Base-by-base conservation (phyloP, 1,140 invertebrate genomes). In the Aethina tumida region DNA sequence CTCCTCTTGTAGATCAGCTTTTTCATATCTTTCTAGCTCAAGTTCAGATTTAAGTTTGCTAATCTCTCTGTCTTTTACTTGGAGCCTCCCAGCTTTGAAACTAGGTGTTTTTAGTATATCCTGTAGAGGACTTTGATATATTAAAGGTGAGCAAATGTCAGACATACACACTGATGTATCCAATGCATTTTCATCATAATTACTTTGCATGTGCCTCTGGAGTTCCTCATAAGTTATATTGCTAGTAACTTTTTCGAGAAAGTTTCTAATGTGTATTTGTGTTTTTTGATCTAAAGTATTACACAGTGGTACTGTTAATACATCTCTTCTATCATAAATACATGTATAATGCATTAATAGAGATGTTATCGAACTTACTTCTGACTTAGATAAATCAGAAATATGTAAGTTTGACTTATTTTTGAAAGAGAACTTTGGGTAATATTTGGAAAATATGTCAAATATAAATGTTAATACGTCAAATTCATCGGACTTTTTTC, bases 291-390 rank as follows among this genome's bases (percentile, higher is more conserved):
- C 43, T 16, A 59, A 41, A 25, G 39, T 45, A 15, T 52, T 26
- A 39, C 57, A 59, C 33, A 56, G 40, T 21, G 55, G 52, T 12
- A 44, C 47, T 10, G 49, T 59, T 8, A 59, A 43, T 5, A 40
- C 42, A 10, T 50, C 48, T 36, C 49, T 38, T 33, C 49, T 34
- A 19, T 59, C 53, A 26, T 46, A 38, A 26, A 59, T 49, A 47
- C 54, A 58, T 10, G 49, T 50, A 41, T 52, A 59, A 39, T 61
- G 54, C 40, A 61, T 36, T 32, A 61, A 39, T 4, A 61, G 34
- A 9, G 57, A 59, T 28, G 46, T 53, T n/a, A 55, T 31, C 16
- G 43, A 31, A 21, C 44, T 39, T 5, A 59, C 20, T 35, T 60
- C 49, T 6, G 18, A 18, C 9, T 44, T 14, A 8, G 45, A 35